phyloP scores from a whole-genome alignment of 2,888 invertebrate genomes.

The Ennomos quercinarius region DNA sequence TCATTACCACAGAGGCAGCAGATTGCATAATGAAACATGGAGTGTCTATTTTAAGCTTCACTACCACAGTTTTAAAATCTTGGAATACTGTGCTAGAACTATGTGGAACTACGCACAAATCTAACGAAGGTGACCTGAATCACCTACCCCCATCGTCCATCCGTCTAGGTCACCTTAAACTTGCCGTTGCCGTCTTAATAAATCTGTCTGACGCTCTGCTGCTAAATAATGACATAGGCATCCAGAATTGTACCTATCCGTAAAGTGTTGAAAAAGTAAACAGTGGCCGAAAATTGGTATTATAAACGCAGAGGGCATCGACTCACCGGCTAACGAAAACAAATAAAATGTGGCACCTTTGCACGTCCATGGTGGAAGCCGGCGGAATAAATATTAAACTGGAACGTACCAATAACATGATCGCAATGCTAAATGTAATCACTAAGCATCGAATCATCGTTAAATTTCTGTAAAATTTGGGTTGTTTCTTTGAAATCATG shows the following conservation, averaged over 20 bases:
- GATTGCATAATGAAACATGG: constrained; percentile 49
- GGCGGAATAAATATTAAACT: too few relatives aligned
- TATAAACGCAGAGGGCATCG: constrained; percentile 61
- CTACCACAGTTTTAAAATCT: too few relatives aligned
- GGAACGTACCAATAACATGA: constrained; percentile 17
- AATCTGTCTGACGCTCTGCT: constrained; percentile 24
- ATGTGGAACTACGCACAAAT: constrained; percentile 17
- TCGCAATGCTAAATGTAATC: background rate
- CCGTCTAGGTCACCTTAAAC: constrained; percentile 15
- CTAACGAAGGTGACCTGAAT: constrained; percentile 20
- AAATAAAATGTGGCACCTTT: constrained; percentile 53
- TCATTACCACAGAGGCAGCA: constrained; percentile 52
- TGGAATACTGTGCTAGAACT: too few relatives aligned
- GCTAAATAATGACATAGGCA: constrained; percentile 51
- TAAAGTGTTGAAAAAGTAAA: constrained; percentile 59
- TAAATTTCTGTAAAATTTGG: constrained; percentile 5
- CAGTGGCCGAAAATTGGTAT: constrained; percentile 55
- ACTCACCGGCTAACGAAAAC: constrained; percentile 55
- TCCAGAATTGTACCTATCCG: constrained; percentile 50
- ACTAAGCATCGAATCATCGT: constrained; percentile 6
- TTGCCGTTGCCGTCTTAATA: constrained; percentile 17
- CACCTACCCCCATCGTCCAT: constrained; percentile 12
- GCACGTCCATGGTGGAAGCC: too few relatives aligned
- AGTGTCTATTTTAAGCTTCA: constrained; percentile 39
- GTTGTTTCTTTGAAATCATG: constrained; percentile 7